These are phyloP conservation scores for Megaceryle torquata DNA, from an alignment of 2,113 vertebrate genomes.

Conservation along the genomic window DNA sequence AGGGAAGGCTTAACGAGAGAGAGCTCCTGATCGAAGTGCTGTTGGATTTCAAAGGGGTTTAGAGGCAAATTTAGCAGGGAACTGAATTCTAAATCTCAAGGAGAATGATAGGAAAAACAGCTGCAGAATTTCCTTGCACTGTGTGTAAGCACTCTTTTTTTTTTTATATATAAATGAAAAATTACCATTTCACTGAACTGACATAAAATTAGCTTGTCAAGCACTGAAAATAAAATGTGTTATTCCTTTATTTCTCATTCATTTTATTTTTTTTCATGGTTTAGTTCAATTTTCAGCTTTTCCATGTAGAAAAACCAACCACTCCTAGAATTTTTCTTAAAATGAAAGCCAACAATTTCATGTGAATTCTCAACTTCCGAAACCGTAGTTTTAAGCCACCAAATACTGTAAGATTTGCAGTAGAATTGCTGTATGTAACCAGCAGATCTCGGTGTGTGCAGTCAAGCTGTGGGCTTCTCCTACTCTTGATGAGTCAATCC, in stretches of 20 bases:
- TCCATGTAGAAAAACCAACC: neutral
- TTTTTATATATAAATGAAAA: slow-evolving; percentile 1
- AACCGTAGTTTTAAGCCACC: neutral
- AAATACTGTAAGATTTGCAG: neutral
- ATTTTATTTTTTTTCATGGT: neutral
- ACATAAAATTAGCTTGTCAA: slow-evolving; percentile 37
- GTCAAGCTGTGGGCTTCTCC: neutral
- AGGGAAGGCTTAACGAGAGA: neutral
- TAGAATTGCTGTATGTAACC: neutral
- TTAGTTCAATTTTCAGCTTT: neutral
- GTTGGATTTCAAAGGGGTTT: neutral
- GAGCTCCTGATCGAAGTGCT: neutral
- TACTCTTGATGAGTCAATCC: neutral
- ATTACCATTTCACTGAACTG: slow-evolving; percentile 25
- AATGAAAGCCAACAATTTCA: neutral
- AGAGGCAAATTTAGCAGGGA: neutral
- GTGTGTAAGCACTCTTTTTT: neutral
- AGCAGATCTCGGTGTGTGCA: neutral
- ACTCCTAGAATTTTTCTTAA: neutral
- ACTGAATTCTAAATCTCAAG: neutral
- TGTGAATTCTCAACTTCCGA: neutral
- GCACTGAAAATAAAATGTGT: slow-evolving; percentile 10
- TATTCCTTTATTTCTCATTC: slow-evolving; percentile 37
- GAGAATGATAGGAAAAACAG: slow-evolving; percentile 51
- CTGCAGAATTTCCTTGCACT: slow-evolving; percentile 25